Evolutionary conservation across 2,113 vertebrate species (phyloP), one percentile per base, ranked within the genome.

Genomic region (Morone chrysops): DNA sequence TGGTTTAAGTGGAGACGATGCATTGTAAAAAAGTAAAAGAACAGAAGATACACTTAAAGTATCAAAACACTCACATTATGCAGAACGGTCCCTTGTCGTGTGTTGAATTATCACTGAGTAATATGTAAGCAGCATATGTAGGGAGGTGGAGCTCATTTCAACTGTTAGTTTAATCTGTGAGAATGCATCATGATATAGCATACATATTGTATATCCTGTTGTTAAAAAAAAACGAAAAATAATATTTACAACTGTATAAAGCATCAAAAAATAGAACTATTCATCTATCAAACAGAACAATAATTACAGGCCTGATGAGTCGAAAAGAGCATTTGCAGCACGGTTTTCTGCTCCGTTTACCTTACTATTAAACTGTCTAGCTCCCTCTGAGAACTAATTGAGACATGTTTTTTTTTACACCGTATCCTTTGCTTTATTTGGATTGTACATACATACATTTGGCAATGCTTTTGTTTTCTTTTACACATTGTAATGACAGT

Each of bases 351-450:
- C 45, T 84, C 48, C 2, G 7, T 61, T 85, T 54, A 48, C 36
- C 8, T 71, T 38, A 6, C 67, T 59, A 71, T 71, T 80, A 76
- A 66, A 61, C 1, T 67, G 78, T 67, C 72, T 36, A 77, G 6
- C 20, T 20, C 1, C 53, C 43, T 43, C 4, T 11, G 11, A 54
- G 47, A 16, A 36, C 50, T 65, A 40, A 66, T 20, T 56, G 51
- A 16, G 12, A 53, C 54, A 59, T 7, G 3, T 25, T 53, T 11
- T 53, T 11, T 53, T 17, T 45, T 12, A 17, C 9, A 43, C 16
- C 51, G 2, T 16, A 38, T 45, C 8, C 45, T 13, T 13, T 54
- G 51, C 56, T 69, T 22, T 45, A 12, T 69, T 75, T 47, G 12
- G 36, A 62, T 36, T 20, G 20, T 8, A 61, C 22, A 45, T 12